Percentiles rank a stretch among this genome's conserved stretches.
These are phyloP conservation scores for Hemicrepidius hirtus DNA, from an alignment of 2,888 invertebrate species.

Conservation along the genomic window DNA sequence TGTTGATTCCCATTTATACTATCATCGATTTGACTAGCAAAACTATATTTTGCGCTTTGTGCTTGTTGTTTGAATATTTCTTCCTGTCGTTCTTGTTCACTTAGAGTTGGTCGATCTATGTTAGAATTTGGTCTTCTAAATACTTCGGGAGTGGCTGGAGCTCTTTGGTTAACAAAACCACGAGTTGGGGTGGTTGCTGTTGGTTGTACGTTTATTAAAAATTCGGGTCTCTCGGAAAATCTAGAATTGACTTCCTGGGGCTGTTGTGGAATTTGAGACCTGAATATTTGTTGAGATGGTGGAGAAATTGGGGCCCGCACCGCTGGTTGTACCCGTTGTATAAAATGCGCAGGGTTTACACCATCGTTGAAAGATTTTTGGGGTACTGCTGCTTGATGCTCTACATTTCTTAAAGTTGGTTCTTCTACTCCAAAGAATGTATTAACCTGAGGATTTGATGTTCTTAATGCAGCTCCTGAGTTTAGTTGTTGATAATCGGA, in stretches of 20 bases:
- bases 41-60: conserved; percentile 69
- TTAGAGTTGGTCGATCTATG: neutral
- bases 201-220: conserved; percentile 12
- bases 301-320: neutral
- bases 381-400: neutral
- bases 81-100: conserved; percentile 16
- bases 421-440: conserved; percentile 33
- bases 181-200: neutral
- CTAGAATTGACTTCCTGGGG: neutral
- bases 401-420: neutral
- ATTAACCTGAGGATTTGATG: neutral
- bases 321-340: neutral
- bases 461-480: neutral
- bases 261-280: neutral
- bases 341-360: neutral
- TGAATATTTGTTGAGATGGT: neutral
- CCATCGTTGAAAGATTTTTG: neutral
- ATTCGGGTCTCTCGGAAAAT: neutral
- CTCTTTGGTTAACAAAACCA: neutral
- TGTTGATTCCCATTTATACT: conserved; percentile 69
- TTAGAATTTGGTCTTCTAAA: too few species aligned
- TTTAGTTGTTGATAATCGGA: neutral
- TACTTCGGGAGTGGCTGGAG: neutral
- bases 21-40: conserved; percentile 69
- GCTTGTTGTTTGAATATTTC: conserved; percentile 52